These are phyloP conservation scores for Machimus rusticus DNA, from an alignment of 2,888 invertebrate genomes.

Conservation along the genomic window DNA sequence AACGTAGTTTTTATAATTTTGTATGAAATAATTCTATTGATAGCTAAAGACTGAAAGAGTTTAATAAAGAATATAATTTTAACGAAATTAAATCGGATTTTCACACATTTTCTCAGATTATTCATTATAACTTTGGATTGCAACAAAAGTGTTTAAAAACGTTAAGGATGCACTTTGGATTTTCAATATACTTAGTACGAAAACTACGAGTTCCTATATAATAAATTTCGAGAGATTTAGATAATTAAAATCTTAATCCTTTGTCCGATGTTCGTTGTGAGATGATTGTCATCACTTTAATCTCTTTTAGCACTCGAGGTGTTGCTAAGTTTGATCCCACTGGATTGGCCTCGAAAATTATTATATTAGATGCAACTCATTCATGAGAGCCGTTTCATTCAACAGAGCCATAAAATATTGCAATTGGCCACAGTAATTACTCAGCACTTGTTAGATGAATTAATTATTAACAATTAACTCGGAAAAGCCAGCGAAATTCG, in stretches of 20 bases:
- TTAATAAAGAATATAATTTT: no score
- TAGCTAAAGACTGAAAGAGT: no score
- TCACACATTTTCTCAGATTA: no score
- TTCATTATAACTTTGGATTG: no score
- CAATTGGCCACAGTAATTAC: background rate
- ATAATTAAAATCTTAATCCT: background rate
- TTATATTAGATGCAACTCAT: background rate
- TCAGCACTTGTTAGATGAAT: background rate
- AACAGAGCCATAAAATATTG: background rate
- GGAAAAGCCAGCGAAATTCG: background rate
- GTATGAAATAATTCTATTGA: no score
- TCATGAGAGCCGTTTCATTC: background rate
- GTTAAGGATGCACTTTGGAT: no score
- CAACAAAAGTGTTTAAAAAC: no score
- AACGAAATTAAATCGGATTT: no score
- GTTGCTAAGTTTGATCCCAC: background rate
- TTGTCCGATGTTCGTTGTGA: background rate
- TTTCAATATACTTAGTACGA: no score
- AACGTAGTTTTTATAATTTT: no score
- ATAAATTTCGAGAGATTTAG: no score
- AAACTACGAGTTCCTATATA: no score
- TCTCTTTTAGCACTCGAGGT: background rate
- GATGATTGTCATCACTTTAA: background rate
- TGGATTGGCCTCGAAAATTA: background rate
- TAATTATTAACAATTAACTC: slow-evolving; percentile 20